Conservation (phyloP, 2,113 vertebrate genomes). For the Phoenicopterus ruber region DNA sequence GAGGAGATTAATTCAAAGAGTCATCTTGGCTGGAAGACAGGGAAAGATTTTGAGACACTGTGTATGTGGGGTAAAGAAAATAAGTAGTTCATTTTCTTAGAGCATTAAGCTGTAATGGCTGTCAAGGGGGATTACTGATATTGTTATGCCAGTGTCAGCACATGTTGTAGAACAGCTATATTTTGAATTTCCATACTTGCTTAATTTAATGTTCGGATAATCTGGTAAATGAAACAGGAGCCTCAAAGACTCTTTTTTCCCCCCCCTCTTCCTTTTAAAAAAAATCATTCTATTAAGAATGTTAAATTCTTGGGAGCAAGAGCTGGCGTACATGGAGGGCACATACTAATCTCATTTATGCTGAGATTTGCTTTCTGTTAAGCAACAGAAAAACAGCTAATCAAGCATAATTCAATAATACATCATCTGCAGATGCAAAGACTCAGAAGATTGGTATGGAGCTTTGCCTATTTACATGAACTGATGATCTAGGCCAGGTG, state of each 20-base stretch:
- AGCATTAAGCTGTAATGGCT: slow-evolving; percentile 64
- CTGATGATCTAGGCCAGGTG: slow-evolving; percentile 44
- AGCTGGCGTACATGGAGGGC: slow-evolving; percentile 29
- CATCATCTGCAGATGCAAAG: slow-evolving; percentile 58
- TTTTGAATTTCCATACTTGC: slow-evolving; percentile 62
- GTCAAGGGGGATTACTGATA: slow-evolving; percentile 60
- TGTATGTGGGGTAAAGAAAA: slow-evolving; percentile 51
- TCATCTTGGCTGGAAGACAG: slow-evolving; percentile 40
- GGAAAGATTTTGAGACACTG: not conserved
- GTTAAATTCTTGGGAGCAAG: slow-evolving; percentile 54
- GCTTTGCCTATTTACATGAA: slow-evolving; percentile 16
- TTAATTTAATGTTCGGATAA: slow-evolving; percentile 64
- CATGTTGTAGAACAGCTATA: slow-evolving; percentile 55
- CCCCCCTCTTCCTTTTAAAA: not conserved
- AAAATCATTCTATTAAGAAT: slow-evolving; percentile 49
- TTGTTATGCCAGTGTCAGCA: slow-evolving; percentile 63
- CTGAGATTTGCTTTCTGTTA: slow-evolving; percentile 68
- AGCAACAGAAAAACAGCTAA: slow-evolving; percentile 64
- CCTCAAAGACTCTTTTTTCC: not conserved
- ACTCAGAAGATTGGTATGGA: slow-evolving; percentile 34
- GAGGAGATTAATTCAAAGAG: slow-evolving; percentile 31
- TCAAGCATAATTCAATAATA: slow-evolving; percentile 68
- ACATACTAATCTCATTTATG: slow-evolving; percentile 63
- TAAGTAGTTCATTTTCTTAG: slow-evolving; percentile 53
- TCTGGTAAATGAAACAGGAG: slow-evolving; percentile 59